Evolutionary conservation across 2,797 vertebrate genomes (phyloP).

Genomic region (Sebastes itinus): DNA sequence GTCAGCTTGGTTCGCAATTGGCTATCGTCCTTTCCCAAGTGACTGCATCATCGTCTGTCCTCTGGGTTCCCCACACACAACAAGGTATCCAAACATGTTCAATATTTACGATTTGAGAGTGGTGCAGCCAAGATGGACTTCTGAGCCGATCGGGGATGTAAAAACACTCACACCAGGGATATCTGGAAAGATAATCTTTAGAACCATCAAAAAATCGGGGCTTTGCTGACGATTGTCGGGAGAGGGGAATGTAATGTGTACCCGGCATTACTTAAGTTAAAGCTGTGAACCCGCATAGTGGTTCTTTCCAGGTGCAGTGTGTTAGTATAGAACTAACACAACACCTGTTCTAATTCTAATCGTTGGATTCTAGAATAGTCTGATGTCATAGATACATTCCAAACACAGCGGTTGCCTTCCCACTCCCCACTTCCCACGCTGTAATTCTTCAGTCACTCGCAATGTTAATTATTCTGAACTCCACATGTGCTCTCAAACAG

Average conservation of each 20-base stretch:
- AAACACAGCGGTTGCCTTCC: not conserved
- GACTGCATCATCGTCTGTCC: too few species aligned
- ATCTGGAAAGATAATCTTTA: too few species aligned
- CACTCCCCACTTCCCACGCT: not conserved
- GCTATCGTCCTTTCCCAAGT: too few species aligned
- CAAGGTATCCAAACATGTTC: too few species aligned
- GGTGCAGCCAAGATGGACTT: too few species aligned
- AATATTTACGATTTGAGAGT: too few species aligned
- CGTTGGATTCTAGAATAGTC: not conserved
- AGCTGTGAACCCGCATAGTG: not conserved
- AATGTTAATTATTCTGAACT: constrained; percentile 6
- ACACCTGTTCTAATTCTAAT: not conserved
- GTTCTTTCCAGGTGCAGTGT: not conserved
- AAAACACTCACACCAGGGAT: too few species aligned
- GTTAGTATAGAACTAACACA: not conserved
- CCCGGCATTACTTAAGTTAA: not conserved
- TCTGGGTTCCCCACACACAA: too few species aligned
- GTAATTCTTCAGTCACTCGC: not conserved
- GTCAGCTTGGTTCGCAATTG: too few species aligned
- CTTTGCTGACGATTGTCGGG: not conserved
- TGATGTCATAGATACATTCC: not conserved
- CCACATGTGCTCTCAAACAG: not conserved
- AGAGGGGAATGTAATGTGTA: not conserved
- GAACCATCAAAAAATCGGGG: too few species aligned
- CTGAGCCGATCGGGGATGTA: too few species aligned